Evolutionary conservation across 1,140 invertebrate species (phyloP).

Genomic region (Thaumatotibia leucotreta): DNA sequence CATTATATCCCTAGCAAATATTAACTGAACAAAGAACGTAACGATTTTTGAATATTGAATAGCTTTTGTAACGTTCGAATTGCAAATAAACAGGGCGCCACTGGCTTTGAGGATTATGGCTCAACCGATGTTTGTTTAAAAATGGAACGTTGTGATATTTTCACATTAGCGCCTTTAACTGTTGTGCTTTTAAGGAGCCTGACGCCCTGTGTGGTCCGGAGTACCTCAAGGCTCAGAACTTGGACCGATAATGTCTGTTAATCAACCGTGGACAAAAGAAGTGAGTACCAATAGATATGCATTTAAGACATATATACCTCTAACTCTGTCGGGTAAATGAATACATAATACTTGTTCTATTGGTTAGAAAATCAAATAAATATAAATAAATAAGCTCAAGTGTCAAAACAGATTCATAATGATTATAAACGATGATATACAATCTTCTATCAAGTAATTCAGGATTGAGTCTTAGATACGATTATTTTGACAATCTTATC

Average conservation of each 20-base stretch:
- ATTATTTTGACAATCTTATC: no score
- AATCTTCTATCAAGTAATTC: no score
- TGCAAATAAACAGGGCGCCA: slow-evolving; percentile 50
- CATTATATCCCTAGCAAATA: slow-evolving; percentile 61
- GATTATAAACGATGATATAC: no score
- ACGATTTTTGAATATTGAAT: slow-evolving; percentile 51
- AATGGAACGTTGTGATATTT: slow-evolving; percentile 62
- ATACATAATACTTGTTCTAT: no score
- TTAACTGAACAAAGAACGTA: slow-evolving; percentile 56
- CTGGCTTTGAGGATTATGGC: slow-evolving; percentile 57
- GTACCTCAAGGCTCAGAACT: background rate
- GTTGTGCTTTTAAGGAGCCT: slow-evolving; percentile 57
- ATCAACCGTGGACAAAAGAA: background rate
- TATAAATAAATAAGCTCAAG: no score
- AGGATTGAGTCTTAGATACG: no score
- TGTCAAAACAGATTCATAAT: no score
- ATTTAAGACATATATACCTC: no score
- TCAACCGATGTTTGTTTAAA: slow-evolving; percentile 63
- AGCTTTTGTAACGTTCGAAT: slow-evolving; percentile 49
- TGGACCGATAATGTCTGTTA: background rate
- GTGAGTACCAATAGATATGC: background rate
- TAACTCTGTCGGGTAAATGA: no score
- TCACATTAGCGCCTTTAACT: slow-evolving; percentile 73
- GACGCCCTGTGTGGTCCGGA: slow-evolving; percentile 57
- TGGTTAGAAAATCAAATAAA: no score